A percentile compares a stretch with the other conserved stretches of the same genome.
Evolutionary conservation across 2,797 vertebrate species (phyloP).

Genomic region (Borostomias antarcticus): DNA sequence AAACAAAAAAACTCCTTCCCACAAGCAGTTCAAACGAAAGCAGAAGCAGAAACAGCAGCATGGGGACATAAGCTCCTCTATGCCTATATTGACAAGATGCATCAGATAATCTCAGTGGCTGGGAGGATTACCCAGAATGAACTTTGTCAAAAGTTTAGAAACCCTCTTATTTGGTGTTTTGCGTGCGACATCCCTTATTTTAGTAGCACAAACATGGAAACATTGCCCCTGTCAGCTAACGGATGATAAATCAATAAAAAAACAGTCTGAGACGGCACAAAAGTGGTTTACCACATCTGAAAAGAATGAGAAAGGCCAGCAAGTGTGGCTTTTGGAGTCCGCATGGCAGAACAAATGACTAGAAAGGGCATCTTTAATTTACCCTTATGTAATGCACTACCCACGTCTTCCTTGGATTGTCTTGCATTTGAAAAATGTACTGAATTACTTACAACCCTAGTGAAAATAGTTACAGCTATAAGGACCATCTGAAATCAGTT

Average conservation of each 20-base stretch:
- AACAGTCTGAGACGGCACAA: conserved; percentile 3
- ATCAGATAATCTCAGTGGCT: conserved; percentile 70
- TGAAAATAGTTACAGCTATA: conserved; percentile 43
- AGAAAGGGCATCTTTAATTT: background rate
- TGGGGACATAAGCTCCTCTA: conserved; percentile 61
- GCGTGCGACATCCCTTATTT: conserved; percentile 16
- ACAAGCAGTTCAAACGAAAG: conserved; percentile 64
- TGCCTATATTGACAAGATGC: conserved; percentile 67
- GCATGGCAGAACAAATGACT: conserved; percentile 11
- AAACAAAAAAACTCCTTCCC: conserved; percentile 63
- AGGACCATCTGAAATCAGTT: conserved; percentile 48
- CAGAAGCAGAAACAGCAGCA: conserved; percentile 46
- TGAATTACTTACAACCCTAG: conserved; percentile 17
- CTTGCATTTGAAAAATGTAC: conserved; percentile 1
- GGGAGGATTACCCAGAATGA: conserved; percentile 60
- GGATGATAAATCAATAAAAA: too few species aligned
- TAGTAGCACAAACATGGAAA: conserved; percentile 21
- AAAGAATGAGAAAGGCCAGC: background rate
- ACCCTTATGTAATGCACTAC: background rate
- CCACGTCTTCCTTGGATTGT: conserved; percentile 5
- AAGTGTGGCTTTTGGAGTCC: background rate
- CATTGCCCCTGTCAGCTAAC: too few species aligned
- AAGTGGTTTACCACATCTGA: too few species aligned
- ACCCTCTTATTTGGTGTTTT: conserved; percentile 15
- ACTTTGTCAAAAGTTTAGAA: conserved; percentile 50